Percentiles rank a stretch among this genome's conserved stretches.
Evolutionary conservation across 2,797 vertebrate genomes (phyloP).

Genomic region (Periophthalmus magnuspinnatus): DNA sequence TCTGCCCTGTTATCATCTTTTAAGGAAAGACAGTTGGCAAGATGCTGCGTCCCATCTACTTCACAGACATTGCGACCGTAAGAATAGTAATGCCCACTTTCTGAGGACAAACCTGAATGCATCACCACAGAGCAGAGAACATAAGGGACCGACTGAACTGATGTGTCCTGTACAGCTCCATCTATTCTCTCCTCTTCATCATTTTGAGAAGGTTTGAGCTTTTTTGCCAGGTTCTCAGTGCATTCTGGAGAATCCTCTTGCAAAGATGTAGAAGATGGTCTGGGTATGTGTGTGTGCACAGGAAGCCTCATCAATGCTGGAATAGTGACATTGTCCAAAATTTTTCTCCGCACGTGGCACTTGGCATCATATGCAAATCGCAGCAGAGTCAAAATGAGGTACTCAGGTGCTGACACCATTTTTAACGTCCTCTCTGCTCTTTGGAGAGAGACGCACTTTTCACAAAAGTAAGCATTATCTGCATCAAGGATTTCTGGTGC

Average conservation of each 20-base stretch:
- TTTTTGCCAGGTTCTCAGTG: conserved; percentile 94
- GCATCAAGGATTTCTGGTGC: conserved; percentile 95
- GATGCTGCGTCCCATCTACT: conserved; percentile 67
- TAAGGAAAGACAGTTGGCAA: conserved; percentile 57
- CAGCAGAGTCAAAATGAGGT: conserved; percentile 96
- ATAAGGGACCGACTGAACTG: conserved; percentile 81
- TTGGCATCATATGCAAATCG: conserved; percentile 96
- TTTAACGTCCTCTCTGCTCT: conserved; percentile 94
- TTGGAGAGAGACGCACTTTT: conserved; percentile 91
- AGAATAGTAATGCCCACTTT: conserved; percentile 98
- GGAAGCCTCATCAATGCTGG: conserved; percentile 88
- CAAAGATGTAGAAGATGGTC: conserved; percentile 63
- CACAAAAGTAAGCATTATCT: conserved; percentile 97
- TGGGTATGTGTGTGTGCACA: conserved; percentile 53
- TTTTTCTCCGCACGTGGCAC: conserved; percentile 93
- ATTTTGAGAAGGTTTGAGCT: conserved; percentile 89
- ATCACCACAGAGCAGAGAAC: conserved; percentile 92
- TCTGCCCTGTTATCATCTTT: conserved; percentile 65
- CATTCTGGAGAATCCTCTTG: conserved; percentile 85
- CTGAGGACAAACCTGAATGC: conserved; percentile 95
- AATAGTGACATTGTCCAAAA: conserved; percentile 92
- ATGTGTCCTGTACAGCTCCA: conserved; percentile 38
- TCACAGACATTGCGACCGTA: conserved; percentile 87
- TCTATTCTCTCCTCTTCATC: conserved; percentile 79
- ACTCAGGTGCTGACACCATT: conserved; percentile 91